Evolutionary conservation across 2,797 vertebrate genomes (phyloP).

Genomic region (Trachops cirrhosus): DNA sequence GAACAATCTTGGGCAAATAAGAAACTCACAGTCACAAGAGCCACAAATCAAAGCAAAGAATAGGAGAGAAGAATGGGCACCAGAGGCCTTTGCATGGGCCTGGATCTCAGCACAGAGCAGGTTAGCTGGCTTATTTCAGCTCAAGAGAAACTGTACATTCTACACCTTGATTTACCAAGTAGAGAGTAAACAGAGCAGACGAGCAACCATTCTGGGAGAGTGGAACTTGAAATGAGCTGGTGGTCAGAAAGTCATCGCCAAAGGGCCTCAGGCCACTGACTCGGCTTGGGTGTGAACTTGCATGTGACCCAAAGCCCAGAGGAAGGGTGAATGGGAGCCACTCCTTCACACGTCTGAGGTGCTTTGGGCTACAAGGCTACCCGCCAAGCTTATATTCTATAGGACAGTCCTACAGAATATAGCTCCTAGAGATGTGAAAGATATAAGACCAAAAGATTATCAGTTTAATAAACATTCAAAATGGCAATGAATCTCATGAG

Average conservation of each 20-base stretch:
- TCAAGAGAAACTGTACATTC: slow-evolving; percentile 43
- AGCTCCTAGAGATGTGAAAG: not conserved
- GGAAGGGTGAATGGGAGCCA: not conserved
- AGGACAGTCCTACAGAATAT: not conserved
- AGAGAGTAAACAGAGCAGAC: not conserved
- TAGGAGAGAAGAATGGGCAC: not conserved
- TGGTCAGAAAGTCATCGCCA: not conserved
- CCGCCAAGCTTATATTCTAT: not conserved
- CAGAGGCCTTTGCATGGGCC: not conserved
- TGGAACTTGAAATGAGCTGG: not conserved
- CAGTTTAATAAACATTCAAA: not conserved
- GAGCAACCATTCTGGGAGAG: not conserved
- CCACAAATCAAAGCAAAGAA: not conserved
- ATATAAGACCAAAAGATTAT: not conserved
- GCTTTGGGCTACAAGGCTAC: not conserved
- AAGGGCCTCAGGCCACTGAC: not conserved
- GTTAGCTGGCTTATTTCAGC: slow-evolving; percentile 42
- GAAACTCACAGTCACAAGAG: not conserved
- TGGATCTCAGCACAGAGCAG: slow-evolving; percentile 47
- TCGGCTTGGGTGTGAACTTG: too few species aligned
- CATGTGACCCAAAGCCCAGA: not conserved
- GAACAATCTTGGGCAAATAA: not conserved
- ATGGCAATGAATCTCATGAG: not conserved
- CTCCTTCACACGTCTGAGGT: not conserved
- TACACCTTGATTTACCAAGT: not conserved